Evolutionary conservation across 2,113 vertebrate species (phyloP).

Genomic region (Diadophis punctatus): DNA sequence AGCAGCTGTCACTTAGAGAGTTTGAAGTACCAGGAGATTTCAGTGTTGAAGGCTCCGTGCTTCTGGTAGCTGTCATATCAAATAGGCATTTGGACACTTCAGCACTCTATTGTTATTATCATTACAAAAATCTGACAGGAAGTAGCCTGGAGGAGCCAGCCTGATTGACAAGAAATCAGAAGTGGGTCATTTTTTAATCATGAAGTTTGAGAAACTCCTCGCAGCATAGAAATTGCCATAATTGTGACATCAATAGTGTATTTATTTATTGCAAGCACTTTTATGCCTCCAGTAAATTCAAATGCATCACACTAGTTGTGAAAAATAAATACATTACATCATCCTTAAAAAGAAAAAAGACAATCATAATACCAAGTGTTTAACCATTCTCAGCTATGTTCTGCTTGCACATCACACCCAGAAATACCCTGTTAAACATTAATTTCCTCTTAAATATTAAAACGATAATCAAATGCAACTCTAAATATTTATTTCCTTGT

Average conservation of each 20-base stretch:
- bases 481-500: neutral
- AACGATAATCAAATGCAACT: neutral
- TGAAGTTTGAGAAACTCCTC: neutral
- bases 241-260: neutral
- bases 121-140: neutral
- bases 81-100: neutral
- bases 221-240: neutral
- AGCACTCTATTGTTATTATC: constrained; percentile 1
- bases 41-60: neutral
- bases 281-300: neutral
- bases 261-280: neutral
- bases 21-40: neutral
- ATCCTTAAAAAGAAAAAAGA: neutral
- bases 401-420: neutral
- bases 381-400: neutral
- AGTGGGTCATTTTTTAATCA: neutral
- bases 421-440: neutral
- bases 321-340: neutral
- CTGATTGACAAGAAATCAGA: neutral
- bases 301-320: neutral
- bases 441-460: neutral
- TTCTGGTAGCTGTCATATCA: constrained; percentile 3
- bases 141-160: neutral
- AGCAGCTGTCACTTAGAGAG: neutral
- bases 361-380: neutral